Evolutionary conservation across 2,888 invertebrate genomes (phyloP).

Genomic region (Cheilosia pagana): DNA sequence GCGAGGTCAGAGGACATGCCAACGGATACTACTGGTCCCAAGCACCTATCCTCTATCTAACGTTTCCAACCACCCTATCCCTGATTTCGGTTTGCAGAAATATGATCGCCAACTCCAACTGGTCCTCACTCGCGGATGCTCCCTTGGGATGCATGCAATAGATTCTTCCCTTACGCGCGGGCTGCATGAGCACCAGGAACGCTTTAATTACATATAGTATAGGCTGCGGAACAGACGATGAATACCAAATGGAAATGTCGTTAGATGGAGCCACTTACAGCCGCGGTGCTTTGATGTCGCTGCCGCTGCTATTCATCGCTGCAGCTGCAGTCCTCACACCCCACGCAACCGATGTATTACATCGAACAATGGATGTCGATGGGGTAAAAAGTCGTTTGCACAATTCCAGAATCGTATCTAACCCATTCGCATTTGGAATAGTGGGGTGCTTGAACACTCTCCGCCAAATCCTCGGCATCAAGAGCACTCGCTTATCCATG

Average conservation of each 20-base stretch:
- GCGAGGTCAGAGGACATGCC: conserved; percentile 64
- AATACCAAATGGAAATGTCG: conserved; percentile 66
- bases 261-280: conserved; percentile 63
- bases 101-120: conserved; percentile 59
- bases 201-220: conserved; percentile 65
- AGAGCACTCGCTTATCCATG: conserved; percentile 65
- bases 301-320: conserved; percentile 18
- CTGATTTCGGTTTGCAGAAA: conserved; percentile 52
- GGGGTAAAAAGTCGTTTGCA: conserved; percentile 60
- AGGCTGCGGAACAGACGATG: conserved; percentile 53
- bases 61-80: conserved; percentile 42
- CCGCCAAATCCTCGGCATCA: conserved; percentile 52
- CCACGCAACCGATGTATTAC: conserved; percentile 18
- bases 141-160: background rate
- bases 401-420: conserved; percentile 48
- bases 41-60: conserved; percentile 39
- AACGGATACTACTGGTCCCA: conserved; percentile 54
- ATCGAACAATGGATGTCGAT: conserved; percentile 60
- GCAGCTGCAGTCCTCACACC: background rate
- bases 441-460: conserved; percentile 54
- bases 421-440: conserved; percentile 31
- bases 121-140: background rate
- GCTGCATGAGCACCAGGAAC: conserved; percentile 10
- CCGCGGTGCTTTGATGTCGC: conserved; percentile 14
- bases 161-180: background rate